Evolutionary conservation across 1,140 invertebrate genomes (phyloP).

Genomic region (Tribolium madens): DNA sequence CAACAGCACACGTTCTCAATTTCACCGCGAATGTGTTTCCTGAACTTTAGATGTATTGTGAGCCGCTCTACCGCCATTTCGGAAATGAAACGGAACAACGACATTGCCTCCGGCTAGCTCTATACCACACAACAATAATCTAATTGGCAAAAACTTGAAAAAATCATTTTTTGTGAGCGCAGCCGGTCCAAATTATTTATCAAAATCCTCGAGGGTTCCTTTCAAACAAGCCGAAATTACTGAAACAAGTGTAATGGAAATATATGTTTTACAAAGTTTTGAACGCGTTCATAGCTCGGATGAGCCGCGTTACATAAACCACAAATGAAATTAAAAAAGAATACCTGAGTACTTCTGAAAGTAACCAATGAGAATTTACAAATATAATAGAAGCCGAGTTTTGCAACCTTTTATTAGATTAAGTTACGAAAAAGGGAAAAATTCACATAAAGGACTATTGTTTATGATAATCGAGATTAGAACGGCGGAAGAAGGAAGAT

Average conservation of each 20-base stretch:
- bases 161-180: not conserved
- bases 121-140: not conserved
- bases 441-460: too few species aligned
- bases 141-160: not conserved
- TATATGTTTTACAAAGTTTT: conserved; percentile 33
- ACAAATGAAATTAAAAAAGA: conserved; percentile 36
- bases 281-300: conserved; percentile 24
- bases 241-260: conserved; percentile 36
- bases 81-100: conserved; percentile 23
- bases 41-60: conserved; percentile 28
- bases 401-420: too few species aligned
- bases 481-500: too few species aligned
- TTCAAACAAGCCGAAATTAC: conserved; percentile 32
- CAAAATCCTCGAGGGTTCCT: conserved; percentile 23
- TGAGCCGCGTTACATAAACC: conserved; percentile 21
- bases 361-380: conserved; percentile 41
- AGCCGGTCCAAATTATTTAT: conserved; percentile 5
- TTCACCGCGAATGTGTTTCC: conserved; percentile 47
- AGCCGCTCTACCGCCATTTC: not conserved
- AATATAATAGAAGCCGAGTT: not conserved
- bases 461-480: too few species aligned
- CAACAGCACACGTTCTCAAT: conserved; percentile 57
- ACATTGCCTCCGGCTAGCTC: not conserved
- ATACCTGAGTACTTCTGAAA: conserved; percentile 32
- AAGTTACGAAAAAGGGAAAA: too few species aligned